Percentiles rank a stretch among this genome's conserved stretches.
phyloP scores from a whole-genome alignment of 1,140 invertebrate genomes.

The Maconellicoccus hirsutus region DNA sequence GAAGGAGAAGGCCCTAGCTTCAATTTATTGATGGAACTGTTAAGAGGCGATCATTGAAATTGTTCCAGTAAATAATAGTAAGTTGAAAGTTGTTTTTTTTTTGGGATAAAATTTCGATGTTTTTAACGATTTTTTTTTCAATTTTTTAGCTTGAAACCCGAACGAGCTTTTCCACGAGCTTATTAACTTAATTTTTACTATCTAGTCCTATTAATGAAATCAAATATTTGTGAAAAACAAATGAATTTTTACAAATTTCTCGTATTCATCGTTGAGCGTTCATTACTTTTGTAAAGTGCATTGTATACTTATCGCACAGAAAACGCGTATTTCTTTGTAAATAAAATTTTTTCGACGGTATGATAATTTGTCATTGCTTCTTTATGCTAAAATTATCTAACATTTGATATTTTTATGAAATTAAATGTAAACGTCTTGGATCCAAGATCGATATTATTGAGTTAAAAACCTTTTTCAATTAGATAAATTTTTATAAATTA shows the following conservation, averaged over 20 bases:
- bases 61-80: not conserved
- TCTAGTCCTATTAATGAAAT: slow-evolving; percentile 18
- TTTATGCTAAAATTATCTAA: not conserved
- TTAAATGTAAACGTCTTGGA: not conserved
- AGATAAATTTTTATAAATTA: not conserved
- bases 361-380: not conserved
- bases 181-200: not conserved
- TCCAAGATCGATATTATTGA: not conserved
- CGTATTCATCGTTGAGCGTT: not conserved
- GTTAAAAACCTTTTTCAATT: not conserved
- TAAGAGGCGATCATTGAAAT: slow-evolving; percentile 76
- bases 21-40: slow-evolving; percentile 87
- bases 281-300: not conserved
- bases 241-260: not conserved
- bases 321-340: not conserved
- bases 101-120: not conserved
- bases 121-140: not conserved
- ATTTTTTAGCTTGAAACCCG: not conserved
- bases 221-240: not conserved
- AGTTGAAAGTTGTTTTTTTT: not conserved
- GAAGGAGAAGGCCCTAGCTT: slow-evolving; percentile 80
- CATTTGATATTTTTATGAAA: not conserved
- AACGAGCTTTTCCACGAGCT: slow-evolving; percentile 13
- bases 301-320: not conserved
- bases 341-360: not conserved